Conservation (phyloP, 2,113 vertebrate species). For the Eubucco bourcierii region DNA sequence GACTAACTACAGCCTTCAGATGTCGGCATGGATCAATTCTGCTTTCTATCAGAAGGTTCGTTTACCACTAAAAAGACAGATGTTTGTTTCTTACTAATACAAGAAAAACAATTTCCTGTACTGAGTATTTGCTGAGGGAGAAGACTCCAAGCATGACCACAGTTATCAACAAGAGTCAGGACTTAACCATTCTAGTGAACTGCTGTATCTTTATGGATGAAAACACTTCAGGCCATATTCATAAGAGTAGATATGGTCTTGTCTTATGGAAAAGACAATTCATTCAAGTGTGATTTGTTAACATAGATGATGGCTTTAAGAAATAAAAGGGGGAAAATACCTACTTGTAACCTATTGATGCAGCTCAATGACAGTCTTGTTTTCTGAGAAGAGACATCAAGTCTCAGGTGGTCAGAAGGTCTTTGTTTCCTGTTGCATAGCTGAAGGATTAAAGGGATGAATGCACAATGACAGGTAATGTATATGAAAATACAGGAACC, state of each 20-base stretch:
- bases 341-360: not conserved
- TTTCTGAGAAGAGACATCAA: not conserved
- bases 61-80: not conserved
- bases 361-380: not conserved
- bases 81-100: not conserved
- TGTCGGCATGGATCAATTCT: not conserved
- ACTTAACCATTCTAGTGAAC: not conserved
- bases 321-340: not conserved
- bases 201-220: not conserved
- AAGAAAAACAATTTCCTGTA: not conserved
- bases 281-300: not conserved
- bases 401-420: not conserved
- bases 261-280: not conserved
- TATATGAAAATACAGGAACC: not conserved
- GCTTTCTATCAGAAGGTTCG: not conserved
- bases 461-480: not conserved
- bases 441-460: not conserved
- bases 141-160: not conserved
- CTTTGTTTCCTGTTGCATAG: not conserved
- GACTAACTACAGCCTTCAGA: constrained; percentile 4
- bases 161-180: not conserved
- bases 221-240: not conserved
- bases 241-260: no score
- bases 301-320: not conserved
- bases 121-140: not conserved